Evolutionary conservation across 2,797 vertebrate species (phyloP).

Genomic region (Falco berigora): DNA sequence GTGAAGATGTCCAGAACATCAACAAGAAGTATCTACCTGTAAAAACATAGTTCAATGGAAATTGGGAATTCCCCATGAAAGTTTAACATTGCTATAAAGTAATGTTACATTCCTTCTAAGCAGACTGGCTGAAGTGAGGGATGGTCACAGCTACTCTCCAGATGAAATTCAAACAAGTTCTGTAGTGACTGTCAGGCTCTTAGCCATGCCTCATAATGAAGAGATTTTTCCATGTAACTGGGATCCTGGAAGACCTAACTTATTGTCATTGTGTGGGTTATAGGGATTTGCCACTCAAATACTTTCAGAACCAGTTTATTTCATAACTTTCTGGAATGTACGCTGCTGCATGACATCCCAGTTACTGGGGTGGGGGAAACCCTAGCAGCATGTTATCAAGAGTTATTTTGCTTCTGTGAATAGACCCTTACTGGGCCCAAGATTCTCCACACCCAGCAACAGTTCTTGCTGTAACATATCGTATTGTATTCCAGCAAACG

Average conservation of each 20-base stretch:
- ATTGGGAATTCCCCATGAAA: not conserved
- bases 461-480: not conserved
- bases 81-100: not conserved
- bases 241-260: not conserved
- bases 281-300: not conserved
- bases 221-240: not conserved
- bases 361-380: not conserved
- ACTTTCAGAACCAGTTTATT: not conserved
- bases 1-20: not conserved
- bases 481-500: slow-evolving; percentile 10
- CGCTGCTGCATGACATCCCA: not conserved
- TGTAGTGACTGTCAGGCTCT: not conserved
- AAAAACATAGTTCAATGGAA: not conserved
- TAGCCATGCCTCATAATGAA: not conserved
- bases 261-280: not conserved
- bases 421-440: not conserved
- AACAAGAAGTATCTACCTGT: not conserved
- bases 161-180: not conserved
- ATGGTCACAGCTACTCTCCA: not conserved
- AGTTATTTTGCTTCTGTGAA: not conserved
- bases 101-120: fast-evolving
- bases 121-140: not conserved
- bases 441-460: slow-evolving; percentile 19
- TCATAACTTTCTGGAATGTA: not conserved
- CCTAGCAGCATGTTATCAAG: not conserved